Evolutionary conservation across 2,113 vertebrate species (phyloP).

Genomic region (Eonycteris spelaea): DNA sequence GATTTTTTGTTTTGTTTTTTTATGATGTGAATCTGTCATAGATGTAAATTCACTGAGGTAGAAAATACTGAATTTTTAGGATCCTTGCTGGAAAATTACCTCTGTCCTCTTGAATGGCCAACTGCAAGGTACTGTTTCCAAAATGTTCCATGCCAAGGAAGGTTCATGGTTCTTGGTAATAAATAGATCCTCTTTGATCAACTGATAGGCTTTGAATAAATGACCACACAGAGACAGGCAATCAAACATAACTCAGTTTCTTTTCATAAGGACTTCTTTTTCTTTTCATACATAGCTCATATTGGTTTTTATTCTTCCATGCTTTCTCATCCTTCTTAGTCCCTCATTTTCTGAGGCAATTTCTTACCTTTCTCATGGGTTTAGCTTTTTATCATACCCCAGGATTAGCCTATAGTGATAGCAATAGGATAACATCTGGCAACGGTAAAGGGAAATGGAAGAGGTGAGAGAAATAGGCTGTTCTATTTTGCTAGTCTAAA

Average conservation of each 20-base stretch:
- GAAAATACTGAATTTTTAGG: not conserved
- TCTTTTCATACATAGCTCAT: not conserved
- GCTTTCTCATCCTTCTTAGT: not conserved
- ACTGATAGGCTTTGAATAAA: not conserved
- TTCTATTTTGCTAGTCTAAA: not conserved
- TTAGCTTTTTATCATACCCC: not conserved
- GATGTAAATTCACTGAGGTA: not conserved
- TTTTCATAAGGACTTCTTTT: not conserved
- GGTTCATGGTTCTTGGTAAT: not conserved
- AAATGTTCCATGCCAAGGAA: not conserved
- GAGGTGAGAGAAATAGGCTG: not conserved
- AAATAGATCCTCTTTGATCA: not conserved
- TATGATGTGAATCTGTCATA: not conserved
- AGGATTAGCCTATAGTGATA: not conserved
- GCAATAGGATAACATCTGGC: not conserved
- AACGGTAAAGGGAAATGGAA: not conserved
- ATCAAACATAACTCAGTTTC: not conserved
- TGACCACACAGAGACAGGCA: not conserved
- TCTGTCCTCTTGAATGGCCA: not conserved
- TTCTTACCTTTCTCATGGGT: not conserved
- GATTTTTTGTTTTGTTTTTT: not conserved
- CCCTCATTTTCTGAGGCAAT: not conserved
- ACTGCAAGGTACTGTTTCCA: not conserved
- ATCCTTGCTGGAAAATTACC: not conserved
- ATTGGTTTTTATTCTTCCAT: not conserved